phyloP scores from a whole-genome alignment of 2,113 vertebrate genomes.

The Nestor notabilis region DNA sequence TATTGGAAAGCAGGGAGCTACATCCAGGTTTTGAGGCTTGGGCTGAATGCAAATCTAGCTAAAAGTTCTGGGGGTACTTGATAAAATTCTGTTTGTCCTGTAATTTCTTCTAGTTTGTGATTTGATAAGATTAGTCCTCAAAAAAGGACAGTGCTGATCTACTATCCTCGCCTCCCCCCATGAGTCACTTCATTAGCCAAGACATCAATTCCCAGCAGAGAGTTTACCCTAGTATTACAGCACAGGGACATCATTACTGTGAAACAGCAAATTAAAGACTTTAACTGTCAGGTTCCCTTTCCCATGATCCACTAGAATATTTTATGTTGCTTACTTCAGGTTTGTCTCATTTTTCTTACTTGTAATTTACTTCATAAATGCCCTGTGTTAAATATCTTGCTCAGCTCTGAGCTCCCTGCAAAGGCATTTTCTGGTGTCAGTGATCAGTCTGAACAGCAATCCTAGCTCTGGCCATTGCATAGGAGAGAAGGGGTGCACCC shows the following conservation, averaged over 20 bases:
- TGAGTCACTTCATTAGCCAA: neutral
- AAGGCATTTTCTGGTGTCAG: neutral
- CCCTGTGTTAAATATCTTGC: neutral
- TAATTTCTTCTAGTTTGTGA: neutral
- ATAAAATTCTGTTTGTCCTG: neutral
- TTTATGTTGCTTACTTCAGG: neutral
- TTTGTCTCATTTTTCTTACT: neutral
- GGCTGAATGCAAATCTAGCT: neutral
- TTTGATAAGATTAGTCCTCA: neutral
- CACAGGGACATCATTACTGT: neutral
- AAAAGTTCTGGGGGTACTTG: neutral
- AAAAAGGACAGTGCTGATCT: neutral
- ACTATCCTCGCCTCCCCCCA: neutral
- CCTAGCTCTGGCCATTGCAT: neutral
- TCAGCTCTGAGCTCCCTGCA: neutral
- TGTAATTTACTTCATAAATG: neutral
- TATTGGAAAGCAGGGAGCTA: neutral
- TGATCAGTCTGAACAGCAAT: neutral
- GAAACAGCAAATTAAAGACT: neutral
- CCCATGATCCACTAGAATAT: neutral
- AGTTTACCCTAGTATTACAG: neutral
- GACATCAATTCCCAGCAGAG: neutral
- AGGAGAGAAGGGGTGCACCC: neutral
- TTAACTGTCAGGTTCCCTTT: neutral
- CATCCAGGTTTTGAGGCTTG: neutral